These are phyloP conservation scores for Apus apus DNA, from an alignment of 2,113 vertebrate genomes.

Conservation along the genomic window DNA sequence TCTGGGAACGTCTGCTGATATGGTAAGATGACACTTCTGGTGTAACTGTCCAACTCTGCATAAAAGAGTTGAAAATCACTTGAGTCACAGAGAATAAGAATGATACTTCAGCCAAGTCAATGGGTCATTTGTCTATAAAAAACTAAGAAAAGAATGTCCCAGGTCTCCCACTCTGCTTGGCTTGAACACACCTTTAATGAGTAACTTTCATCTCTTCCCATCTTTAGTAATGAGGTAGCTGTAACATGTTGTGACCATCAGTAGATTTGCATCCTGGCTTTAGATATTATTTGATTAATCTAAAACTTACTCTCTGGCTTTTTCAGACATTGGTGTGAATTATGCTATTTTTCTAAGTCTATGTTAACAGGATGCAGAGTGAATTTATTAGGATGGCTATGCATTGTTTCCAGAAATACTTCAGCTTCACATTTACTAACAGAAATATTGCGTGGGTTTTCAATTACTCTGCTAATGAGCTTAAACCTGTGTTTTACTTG, in stretches of 20 bases:
- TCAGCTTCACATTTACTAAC: conserved; percentile 2
- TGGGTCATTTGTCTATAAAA: not conserved
- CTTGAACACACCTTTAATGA: not conserved
- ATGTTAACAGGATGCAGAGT: not conserved
- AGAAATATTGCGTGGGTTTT: conserved; percentile 9
- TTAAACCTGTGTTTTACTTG: conserved; percentile 4
- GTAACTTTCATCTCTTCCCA: not conserved
- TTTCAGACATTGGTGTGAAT: conserved; percentile 30
- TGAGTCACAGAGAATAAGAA: not conserved
- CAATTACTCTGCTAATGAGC: conserved; percentile 25
- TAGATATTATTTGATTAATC: not conserved
- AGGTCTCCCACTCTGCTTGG: not conserved
- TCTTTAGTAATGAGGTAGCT: not conserved
- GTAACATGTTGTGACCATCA: not conserved
- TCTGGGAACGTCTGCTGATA: not conserved
- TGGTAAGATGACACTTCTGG: not conserved
- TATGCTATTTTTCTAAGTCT: not conserved
- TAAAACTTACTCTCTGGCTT: not conserved
- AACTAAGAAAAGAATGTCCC: not conserved
- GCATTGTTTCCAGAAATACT: conserved; percentile 47
- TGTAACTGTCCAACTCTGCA: not conserved
- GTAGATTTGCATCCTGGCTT: not conserved
- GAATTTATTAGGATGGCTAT: not conserved
- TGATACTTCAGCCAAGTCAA: not conserved
- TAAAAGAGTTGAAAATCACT: not conserved